A percentile compares a stretch with the other conserved stretches of the same genome.
Evolutionary conservation across 2,797 vertebrate species (phyloP).

Genomic region (Bucorvus abyssinicus): DNA sequence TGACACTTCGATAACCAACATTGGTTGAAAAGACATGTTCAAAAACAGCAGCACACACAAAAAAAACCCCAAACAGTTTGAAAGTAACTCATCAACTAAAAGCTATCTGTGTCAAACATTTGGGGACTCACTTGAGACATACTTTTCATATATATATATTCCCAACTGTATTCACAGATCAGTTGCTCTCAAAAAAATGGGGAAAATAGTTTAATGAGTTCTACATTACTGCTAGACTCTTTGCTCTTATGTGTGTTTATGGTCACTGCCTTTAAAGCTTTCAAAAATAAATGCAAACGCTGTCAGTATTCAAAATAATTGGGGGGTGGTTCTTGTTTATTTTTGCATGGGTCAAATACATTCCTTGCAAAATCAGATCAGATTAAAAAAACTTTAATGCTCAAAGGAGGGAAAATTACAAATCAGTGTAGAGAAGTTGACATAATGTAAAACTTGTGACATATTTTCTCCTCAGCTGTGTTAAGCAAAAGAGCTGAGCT

Average conservation of each 20-base stretch:
- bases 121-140: background rate
- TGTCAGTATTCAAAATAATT: background rate
- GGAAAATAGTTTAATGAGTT: background rate
- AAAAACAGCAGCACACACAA: background rate
- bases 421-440: background rate
- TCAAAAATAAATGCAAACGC: background rate
- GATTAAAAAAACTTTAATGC: background rate
- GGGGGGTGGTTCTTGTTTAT: background rate
- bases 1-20: background rate
- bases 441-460: background rate
- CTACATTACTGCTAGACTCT: background rate
- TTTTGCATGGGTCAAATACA: background rate
- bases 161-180: background rate
- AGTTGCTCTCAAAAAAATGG: background rate
- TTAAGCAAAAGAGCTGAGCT: background rate
- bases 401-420: background rate
- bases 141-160: background rate
- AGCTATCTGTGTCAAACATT: background rate
- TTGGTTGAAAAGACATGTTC: background rate
- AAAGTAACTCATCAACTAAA: background rate
- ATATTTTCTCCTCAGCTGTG: background rate
- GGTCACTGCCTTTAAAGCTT: background rate
- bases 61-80: background rate
- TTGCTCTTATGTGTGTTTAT: background rate
- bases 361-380: background rate